A percentile compares a stretch with the other conserved stretches of the same genome.
Evolutionary conservation across 2,888 invertebrate species (phyloP).

Genomic region (Ennomos quercinarius): DNA sequence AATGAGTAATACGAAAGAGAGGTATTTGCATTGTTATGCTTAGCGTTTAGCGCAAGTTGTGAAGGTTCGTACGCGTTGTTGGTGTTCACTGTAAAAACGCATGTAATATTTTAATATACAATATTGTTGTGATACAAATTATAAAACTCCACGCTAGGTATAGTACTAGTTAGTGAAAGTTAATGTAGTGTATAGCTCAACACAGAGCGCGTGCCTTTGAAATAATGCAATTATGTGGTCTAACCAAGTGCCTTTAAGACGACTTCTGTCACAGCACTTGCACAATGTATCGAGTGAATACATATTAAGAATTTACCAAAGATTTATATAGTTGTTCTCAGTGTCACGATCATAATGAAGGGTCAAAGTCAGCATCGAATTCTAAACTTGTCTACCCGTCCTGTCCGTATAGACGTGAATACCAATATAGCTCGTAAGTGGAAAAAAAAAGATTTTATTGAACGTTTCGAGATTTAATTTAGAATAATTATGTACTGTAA

Average conservation of each 20-base stretch:
- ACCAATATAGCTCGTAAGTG: constrained; percentile 66
- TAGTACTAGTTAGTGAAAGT: neutral
- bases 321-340: constrained; percentile 44
- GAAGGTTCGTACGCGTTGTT: constrained; percentile 25
- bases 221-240: constrained; percentile 26
- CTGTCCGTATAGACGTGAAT: constrained; percentile 64
- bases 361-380: constrained; percentile 30
- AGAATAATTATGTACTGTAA: constrained; percentile 66
- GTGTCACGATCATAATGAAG: constrained; percentile 28
- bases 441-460: constrained; percentile 72
- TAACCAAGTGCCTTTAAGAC: constrained; percentile 39
- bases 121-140: constrained; percentile 14
- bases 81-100: constrained; percentile 28
- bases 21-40: constrained; percentile 16
- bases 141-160: constrained; percentile 9
- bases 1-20: constrained; percentile 1
- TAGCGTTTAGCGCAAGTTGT: constrained; percentile 16
- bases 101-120: constrained; percentile 8
- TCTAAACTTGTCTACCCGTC: constrained; percentile 50
- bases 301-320: constrained; percentile 55
- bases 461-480: constrained; percentile 81
- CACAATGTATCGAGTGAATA: constrained; percentile 27
- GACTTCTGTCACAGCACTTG: constrained; percentile 23
- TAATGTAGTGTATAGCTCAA: constrained; percentile 15
- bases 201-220: constrained; percentile 35